Percentiles rank a stretch among this genome's conserved stretches.
These are phyloP conservation scores for Andrena bicolor DNA, from an alignment of 2,888 invertebrate genomes.

Conservation along the genomic window DNA sequence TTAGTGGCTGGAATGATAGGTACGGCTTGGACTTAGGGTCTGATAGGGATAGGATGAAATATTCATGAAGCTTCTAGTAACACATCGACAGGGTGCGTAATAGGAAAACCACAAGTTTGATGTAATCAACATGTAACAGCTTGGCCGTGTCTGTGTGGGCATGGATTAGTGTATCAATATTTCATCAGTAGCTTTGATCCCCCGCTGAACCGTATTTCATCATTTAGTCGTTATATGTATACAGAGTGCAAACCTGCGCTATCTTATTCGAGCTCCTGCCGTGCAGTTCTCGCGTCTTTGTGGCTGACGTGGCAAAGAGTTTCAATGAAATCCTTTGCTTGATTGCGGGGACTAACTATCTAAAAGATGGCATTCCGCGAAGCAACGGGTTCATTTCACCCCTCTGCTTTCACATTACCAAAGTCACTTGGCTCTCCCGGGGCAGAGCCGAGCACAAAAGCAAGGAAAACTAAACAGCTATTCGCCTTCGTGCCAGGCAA, in stretches of 20 bases:
- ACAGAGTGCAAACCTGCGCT: too few relatives aligned
- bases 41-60: constrained; percentile 21
- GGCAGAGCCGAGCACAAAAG: not conserved
- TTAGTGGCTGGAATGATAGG: constrained; percentile 21
- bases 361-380: not conserved
- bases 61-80: constrained; percentile 43
- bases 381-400: not conserved
- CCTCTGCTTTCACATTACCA: not conserved
- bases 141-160: not conserved
- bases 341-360: not conserved
- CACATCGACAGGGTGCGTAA: constrained; percentile 22
- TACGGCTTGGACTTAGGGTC: constrained; percentile 4
- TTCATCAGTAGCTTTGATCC: not conserved
- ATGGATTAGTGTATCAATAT: constrained; percentile 22
- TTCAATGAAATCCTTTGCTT: too few relatives aligned
- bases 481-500: not conserved
- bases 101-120: constrained; percentile 21
- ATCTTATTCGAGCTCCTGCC: not conserved
- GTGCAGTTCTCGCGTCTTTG: not conserved
- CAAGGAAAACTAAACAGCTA: constrained; percentile 8
- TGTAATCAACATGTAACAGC: constrained; percentile 37
- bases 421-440: not conserved
- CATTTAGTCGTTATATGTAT: not conserved
- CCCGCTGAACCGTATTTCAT: not conserved
- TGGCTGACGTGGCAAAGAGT: too few relatives aligned